Evolutionary conservation across 2,888 invertebrate species (phyloP).

Genomic region (Cremastinae sp.): DNA sequence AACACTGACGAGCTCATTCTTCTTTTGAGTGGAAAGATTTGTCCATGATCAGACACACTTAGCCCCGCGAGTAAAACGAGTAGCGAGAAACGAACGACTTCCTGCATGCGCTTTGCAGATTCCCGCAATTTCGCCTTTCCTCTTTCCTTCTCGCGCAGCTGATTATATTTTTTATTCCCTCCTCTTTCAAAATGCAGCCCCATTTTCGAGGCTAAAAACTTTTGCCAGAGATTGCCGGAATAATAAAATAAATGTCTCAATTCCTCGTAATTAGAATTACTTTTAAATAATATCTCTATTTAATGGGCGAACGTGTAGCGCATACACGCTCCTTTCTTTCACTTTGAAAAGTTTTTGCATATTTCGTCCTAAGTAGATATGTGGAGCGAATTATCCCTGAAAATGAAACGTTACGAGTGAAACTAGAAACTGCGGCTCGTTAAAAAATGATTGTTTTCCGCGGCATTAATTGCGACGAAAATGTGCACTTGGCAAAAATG

Average conservation of each 20-base stretch:
- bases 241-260: neutral
- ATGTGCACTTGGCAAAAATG: neutral
- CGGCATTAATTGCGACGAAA: neutral
- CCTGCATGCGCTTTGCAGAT: conserved; percentile 43
- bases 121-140: conserved; percentile 16
- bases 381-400: neutral
- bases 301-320: too few relatives aligned
- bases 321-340: too few relatives aligned
- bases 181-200: neutral
- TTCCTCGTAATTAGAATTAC: neutral
- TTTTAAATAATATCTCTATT: too few relatives aligned
- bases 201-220: neutral
- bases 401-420: conserved; percentile 10
- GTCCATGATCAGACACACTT: conserved; percentile 33
- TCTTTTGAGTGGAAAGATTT: conserved; percentile 48
- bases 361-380: too few relatives aligned
- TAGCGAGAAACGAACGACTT: conserved; percentile 47
- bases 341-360: too few relatives aligned
- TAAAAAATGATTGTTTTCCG: neutral
- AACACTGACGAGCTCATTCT: neutral
- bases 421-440: neutral
- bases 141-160: conserved; percentile 6
- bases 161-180: neutral
- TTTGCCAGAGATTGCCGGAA: neutral
- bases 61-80: conserved; percentile 37